These are phyloP conservation scores for Xiphorhynchus elegans DNA, from an alignment of 2,113 vertebrate genomes.

Conservation along the genomic window DNA sequence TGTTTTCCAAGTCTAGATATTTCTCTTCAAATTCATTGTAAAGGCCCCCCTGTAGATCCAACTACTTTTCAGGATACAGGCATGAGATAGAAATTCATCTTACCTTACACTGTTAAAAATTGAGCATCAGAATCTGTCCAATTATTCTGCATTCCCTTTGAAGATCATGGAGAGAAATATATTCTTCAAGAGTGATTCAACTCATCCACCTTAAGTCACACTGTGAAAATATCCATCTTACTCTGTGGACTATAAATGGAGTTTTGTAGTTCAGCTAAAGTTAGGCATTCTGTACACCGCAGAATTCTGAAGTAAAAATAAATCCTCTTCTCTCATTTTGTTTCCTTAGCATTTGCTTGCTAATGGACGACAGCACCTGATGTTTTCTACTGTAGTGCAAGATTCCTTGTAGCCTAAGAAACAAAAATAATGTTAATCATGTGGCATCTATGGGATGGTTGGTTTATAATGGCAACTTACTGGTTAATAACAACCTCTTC, in stretches of 20 bases:
- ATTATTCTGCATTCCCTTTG: not conserved
- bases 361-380: not conserved
- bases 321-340: not conserved
- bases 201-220: not conserved
- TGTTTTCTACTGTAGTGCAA: not conserved
- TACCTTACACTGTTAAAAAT: not conserved
- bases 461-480: not conserved
- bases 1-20: not conserved
- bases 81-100: not conserved
- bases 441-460: not conserved
- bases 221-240: not conserved
- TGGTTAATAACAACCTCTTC: not conserved
- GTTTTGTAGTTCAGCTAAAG: not conserved
- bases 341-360: not conserved
- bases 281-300: not conserved
- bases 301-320: not conserved
- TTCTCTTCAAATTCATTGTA: not conserved
- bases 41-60: not conserved
- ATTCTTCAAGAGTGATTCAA: not conserved
- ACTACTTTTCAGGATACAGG: not conserved
- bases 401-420: not conserved
- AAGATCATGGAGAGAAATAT: not conserved
- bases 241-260: not conserved
- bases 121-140: not conserved
- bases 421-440: not conserved